Evolutionary conservation across 2,113 vertebrate species (phyloP).

Genomic region (Scartelaos histophorus): DNA sequence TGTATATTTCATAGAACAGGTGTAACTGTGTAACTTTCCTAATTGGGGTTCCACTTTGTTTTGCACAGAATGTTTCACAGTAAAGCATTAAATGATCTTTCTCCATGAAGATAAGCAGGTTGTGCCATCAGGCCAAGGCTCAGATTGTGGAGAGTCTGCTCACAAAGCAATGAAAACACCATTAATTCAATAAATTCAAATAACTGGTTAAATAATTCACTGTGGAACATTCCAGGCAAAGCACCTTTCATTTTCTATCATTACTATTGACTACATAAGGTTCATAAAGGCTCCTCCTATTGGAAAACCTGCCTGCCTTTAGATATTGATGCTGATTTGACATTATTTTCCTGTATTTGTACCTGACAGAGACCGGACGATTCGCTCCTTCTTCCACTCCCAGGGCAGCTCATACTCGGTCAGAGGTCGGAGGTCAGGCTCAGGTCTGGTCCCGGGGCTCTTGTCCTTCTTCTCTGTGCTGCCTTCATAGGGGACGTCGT

Average conservation of each 20-base stretch:
- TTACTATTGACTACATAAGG: too few relatives aligned
- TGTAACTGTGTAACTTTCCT: too few relatives aligned
- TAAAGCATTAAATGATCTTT: not conserved
- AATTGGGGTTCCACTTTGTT: too few relatives aligned
- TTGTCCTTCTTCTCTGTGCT: constrained; percentile 39
- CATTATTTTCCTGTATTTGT: not conserved
- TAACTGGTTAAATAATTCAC: too few relatives aligned
- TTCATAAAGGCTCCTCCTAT: too few relatives aligned
- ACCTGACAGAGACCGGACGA: constrained; percentile 86
- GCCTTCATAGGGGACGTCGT: constrained; percentile 78
- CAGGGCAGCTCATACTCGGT: constrained; percentile 87
- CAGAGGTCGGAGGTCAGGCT: constrained; percentile 77
- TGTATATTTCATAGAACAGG: too few relatives aligned
- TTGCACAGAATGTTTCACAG: too few relatives aligned
- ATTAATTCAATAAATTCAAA: too few relatives aligned
- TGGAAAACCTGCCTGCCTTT: not conserved
- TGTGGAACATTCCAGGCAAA: too few relatives aligned
- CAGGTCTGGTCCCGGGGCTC: constrained; percentile 49
- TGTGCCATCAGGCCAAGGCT: not conserved
- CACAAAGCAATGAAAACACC: too few relatives aligned
- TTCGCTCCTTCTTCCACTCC: constrained; percentile 91
- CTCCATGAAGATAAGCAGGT: not conserved
- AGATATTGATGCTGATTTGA: not conserved
- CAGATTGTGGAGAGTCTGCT: too few relatives aligned
- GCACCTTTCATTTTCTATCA: too few relatives aligned